Evolutionary conservation across 2,113 vertebrate species (phyloP).

Genomic region (Rhodinocichla rosea): DNA sequence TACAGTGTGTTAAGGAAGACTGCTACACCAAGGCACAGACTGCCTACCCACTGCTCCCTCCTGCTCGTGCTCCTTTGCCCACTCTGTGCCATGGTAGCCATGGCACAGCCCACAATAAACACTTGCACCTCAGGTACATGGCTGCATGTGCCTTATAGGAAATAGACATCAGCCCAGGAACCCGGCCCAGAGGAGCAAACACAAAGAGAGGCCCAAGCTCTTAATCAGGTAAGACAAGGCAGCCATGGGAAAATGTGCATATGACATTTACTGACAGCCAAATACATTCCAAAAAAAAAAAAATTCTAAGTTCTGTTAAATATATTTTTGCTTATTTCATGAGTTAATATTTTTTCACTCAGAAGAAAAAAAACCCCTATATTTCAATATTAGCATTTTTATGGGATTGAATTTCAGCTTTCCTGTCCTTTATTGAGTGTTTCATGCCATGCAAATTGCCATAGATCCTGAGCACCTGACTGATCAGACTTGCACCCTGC

Average conservation of each 20-base stretch:
- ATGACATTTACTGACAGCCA: not conserved
- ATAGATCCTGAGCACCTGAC: not conserved
- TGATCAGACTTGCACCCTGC: not conserved
- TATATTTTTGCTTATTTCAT: not conserved
- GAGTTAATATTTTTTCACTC: not conserved
- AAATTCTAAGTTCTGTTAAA: not conserved
- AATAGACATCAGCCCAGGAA: not conserved
- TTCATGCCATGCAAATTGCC: not conserved
- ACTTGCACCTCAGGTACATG: not conserved
- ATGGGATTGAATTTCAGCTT: not conserved
- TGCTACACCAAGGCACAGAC: not conserved
- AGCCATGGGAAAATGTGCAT: not conserved
- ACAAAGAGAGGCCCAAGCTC: not conserved
- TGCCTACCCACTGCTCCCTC: not conserved
- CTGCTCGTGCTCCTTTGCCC: not conserved
- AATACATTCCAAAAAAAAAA: not conserved
- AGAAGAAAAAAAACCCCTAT: not conserved
- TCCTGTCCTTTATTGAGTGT: not conserved
- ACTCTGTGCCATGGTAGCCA: rapidly evolving
- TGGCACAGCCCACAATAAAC: rapidly evolving
- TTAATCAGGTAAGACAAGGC: not conserved
- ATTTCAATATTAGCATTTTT: not conserved
- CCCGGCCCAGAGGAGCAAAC: not conserved
- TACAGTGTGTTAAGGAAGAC: not conserved
- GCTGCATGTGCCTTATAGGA: not conserved